Conservation (phyloP, 1,140 invertebrate species). For the Bombus confusus region DNA sequence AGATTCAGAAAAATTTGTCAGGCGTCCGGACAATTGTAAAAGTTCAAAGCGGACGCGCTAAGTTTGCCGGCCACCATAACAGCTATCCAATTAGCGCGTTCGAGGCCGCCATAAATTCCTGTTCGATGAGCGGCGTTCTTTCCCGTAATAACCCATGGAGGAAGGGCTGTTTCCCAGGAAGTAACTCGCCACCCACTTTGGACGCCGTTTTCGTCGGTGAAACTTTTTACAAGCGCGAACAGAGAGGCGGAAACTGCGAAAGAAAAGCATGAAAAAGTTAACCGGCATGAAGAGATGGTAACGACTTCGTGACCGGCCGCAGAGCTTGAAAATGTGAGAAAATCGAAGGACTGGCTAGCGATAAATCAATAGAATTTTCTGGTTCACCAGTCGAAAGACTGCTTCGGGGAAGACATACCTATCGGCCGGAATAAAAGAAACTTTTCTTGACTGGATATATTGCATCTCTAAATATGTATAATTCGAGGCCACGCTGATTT, state of each 20-base stretch:
- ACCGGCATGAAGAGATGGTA: conserved; percentile 14
- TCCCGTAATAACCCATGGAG: conserved; percentile 18
- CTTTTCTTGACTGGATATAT: neutral
- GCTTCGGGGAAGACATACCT: neutral
- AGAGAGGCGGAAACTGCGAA: conserved; percentile 12
- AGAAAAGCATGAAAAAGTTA: neutral
- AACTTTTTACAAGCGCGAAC: neutral
- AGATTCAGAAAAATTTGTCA: conserved; percentile 28
- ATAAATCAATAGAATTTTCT: conserved; percentile 56
- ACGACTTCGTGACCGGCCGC: conserved; percentile 44
- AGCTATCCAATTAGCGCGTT: conserved; percentile 40
- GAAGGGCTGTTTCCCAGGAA: conserved; percentile 5
- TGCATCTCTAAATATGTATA: conserved; percentile 32
- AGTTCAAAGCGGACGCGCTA: neutral
- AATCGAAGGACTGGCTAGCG: conserved; percentile 43
- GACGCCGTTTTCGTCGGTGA: neutral
- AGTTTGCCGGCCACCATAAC: neutral
- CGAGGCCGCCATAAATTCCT: conserved; percentile 32
- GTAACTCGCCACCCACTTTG: conserved; percentile 28
- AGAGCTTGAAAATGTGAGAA: conserved; percentile 56
- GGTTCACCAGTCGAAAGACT: conserved; percentile 13
- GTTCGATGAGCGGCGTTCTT: conserved; percentile 21
- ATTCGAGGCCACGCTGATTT: conserved; percentile 33
- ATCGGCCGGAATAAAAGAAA: conserved; percentile 13
- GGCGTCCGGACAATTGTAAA: neutral